Conservation (phyloP, 2,797 vertebrate genomes). For the Peromyscus melanophrys region DNA sequence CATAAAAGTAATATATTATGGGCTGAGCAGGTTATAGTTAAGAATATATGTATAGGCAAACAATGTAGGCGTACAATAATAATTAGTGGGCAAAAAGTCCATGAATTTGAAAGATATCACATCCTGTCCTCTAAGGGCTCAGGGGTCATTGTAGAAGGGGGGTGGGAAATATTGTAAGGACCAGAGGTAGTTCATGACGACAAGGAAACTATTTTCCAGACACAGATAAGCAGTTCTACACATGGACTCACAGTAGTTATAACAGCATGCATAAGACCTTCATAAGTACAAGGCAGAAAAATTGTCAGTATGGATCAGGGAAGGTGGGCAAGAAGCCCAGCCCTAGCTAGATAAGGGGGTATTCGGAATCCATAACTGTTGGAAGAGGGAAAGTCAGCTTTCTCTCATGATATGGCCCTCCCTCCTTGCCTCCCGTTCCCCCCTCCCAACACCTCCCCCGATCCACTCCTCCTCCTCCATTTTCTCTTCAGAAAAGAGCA, state of each 20-base stretch:
- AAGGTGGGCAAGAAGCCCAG: background rate
- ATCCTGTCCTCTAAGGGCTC: background rate
- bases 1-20: background rate
- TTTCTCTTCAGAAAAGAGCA: no score
- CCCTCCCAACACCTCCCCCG: no score
- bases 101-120: background rate
- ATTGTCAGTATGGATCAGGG: background rate
- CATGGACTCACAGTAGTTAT: background rate
- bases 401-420: no score
- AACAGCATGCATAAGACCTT: background rate
- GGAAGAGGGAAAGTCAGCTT: background rate
- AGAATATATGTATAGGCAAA: background rate
- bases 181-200: background rate
- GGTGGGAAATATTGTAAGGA: background rate
- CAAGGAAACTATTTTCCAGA: background rate
- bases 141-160: background rate
- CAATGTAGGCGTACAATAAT: background rate
- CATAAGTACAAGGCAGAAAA: background rate
- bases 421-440: no score
- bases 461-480: no score
- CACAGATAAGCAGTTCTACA: background rate
- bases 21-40: background rate
- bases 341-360: accelerated
- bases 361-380: background rate
- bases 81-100: background rate